Conservation (phyloP, 1,140 invertebrate species). For the Rhagoletis zephyria region DNA sequence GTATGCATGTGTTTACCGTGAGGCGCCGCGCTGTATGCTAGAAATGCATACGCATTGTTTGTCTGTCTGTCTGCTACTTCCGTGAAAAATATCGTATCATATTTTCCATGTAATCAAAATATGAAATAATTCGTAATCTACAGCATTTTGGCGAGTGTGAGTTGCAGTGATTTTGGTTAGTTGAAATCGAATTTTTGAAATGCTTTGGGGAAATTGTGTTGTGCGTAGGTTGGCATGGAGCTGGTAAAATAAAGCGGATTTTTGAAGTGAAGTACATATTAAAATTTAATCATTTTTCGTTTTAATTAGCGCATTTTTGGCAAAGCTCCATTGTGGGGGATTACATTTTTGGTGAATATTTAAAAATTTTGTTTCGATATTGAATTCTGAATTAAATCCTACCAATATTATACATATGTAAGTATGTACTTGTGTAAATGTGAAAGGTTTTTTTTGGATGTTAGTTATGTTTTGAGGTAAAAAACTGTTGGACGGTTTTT, state of each 20-base stretch:
- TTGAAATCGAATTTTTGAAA: background rate
- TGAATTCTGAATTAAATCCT: too few species aligned
- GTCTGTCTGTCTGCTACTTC: background rate
- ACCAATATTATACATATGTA: too few species aligned
- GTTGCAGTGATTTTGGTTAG: background rate
- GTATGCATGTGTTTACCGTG: background rate
- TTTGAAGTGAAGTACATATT: background rate
- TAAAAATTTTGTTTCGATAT: too few species aligned
- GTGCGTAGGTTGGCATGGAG: background rate
- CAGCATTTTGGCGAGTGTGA: background rate
- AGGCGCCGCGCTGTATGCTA: background rate
- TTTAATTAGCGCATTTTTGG: too few species aligned
- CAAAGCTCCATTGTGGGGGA: too few species aligned
- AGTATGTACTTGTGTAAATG: too few species aligned
- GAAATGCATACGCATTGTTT: background rate
- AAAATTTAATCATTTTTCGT: background rate
- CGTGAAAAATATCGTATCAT: background rate
- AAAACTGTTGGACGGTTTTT: too few species aligned
- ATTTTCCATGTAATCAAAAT: slow-evolving; percentile 28
- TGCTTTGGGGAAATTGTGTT: background rate
- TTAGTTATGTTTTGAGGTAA: too few species aligned
- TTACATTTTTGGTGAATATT: too few species aligned
- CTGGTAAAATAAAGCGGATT: background rate
- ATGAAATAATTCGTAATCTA: slow-evolving; percentile 3
- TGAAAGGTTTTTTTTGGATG: too few species aligned